Base-by-base conservation (phyloP, 1,140 invertebrate genomes). In the Leptinotarsa lineolata region DNA sequence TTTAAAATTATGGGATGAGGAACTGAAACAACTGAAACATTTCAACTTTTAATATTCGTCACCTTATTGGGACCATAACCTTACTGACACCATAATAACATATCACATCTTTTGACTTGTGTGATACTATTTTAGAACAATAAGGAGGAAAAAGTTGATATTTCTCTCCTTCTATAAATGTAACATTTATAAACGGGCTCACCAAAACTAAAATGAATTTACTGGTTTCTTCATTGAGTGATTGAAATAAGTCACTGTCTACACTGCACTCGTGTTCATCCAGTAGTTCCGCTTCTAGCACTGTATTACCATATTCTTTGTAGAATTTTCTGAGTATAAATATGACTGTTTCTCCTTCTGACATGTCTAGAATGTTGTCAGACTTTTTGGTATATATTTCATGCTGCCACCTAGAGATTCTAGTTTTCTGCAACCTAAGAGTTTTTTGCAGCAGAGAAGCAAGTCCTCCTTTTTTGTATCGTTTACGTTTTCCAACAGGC, bases 321-420 rank as follows among this genome's bases (percentile, higher is more conserved):
- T 44, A 59, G 22, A 60, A 69, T 39, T 73, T 60, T 45, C 54
- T 59, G 11, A 76, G 46, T 18, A 60, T 18, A 44, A 75, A 68
- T 3, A 13, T 15, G 6, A 75, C 58, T 18, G 58, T 45, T 21
- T 65, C 21, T 30, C 60, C 68, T 20, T 46, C 48, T 16, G 13
- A 15, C 60, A 45, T 13, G 3, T 59, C 45, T 22, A 58, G 58
- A 64, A 70, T 54, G 16, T 66, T 59, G 30, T 72, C 69, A 20
- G 39, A 54, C n/a, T 76, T 76, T 70, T 73, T 76, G 24, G 69
- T 71, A 45, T 68, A 76, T 48, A 74, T 13, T 72, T 79, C 78
- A 67, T 79, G 78, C 71, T 77, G 72, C 78, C 78, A 79, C 15
- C 75, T 77, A 4, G 70, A 63, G 18, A 67, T 20, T 65, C 72